These are phyloP conservation scores for Camelus bactrianus DNA, from an alignment of 2,113 vertebrate species.

Conservation along the genomic window DNA sequence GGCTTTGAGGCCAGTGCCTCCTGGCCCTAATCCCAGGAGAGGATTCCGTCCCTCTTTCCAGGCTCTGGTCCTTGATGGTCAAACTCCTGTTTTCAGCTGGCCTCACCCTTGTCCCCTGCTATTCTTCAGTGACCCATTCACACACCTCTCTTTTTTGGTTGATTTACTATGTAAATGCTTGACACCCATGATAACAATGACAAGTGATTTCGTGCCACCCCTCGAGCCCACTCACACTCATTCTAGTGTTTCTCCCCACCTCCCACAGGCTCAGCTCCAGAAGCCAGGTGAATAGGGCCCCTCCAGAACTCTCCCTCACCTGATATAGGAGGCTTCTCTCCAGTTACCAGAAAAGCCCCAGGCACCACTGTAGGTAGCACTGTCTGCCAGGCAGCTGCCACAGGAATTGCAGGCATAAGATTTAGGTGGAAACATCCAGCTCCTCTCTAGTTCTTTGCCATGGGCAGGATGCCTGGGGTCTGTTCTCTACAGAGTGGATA, in stretches of 20 bases:
- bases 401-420: background rate
- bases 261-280: background rate
- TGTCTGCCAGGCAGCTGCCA: background rate
- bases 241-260: background rate
- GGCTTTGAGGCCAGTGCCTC: background rate
- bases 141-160: background rate
- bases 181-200: background rate
- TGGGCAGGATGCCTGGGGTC: background rate
- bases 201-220: background rate
- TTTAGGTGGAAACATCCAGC: background rate
- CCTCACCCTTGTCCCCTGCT: background rate
- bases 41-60: background rate
- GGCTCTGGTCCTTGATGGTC: background rate
- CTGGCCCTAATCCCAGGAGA: background rate
- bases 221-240: background rate
- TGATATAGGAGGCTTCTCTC: background rate
- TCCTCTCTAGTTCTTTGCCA: background rate
- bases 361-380: background rate
- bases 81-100: background rate
- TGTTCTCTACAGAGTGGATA: background rate
- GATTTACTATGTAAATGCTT: background rate
- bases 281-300: background rate
- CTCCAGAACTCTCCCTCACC: background rate
- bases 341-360: background rate
- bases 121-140: background rate